A percentile compares a stretch with the other conserved stretches of the same genome.
These are phyloP conservation scores for Ernsta delagoae DNA, from an alignment of 2,888 invertebrate genomes.

Conservation along the genomic window DNA sequence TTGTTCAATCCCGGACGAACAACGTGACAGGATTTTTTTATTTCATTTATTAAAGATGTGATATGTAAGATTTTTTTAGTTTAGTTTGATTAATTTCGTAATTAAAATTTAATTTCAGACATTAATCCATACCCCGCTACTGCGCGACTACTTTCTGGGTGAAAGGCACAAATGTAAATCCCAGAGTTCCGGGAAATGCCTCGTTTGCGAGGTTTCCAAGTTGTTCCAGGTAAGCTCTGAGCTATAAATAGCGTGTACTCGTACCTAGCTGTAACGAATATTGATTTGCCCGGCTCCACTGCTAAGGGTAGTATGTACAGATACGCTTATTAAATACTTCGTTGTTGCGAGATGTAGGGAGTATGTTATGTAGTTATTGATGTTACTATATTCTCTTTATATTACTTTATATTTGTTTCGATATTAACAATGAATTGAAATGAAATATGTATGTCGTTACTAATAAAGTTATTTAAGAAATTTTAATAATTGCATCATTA, in stretches of 20 bases:
- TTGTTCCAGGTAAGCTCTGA: conserved; percentile 92
- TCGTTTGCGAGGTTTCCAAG: conserved; percentile 97
- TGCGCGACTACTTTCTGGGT: conserved; percentile 97
- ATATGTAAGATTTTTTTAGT: no score
- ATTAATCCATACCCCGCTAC: conserved; percentile 96
- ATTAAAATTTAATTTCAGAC: conserved; percentile 81
- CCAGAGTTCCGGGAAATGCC: conserved; percentile 90
- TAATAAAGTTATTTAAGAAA: no score
- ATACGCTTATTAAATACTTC: not conserved
- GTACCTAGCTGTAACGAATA: conserved; percentile 38
- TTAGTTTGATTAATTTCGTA: no score
- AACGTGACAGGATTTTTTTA: no score
- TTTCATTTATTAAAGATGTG: no score
- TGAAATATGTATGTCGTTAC: no score
- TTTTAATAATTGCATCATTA: no score
- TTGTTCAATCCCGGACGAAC: no score
- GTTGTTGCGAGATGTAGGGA: not conserved
- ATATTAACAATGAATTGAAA: no score
- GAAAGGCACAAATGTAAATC: conserved; percentile 95
- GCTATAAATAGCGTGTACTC: conserved; percentile 43
- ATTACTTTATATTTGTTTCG: no score
- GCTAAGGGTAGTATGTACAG: not conserved
- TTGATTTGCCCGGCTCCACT: conserved; percentile 40
- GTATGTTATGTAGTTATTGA: no score
- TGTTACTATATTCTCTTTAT: no score